Evolutionary conservation across 2,113 vertebrate species (phyloP), one percentile per base, ranked within the genome.

Genomic region (Amblyornis subalaris): DNA sequence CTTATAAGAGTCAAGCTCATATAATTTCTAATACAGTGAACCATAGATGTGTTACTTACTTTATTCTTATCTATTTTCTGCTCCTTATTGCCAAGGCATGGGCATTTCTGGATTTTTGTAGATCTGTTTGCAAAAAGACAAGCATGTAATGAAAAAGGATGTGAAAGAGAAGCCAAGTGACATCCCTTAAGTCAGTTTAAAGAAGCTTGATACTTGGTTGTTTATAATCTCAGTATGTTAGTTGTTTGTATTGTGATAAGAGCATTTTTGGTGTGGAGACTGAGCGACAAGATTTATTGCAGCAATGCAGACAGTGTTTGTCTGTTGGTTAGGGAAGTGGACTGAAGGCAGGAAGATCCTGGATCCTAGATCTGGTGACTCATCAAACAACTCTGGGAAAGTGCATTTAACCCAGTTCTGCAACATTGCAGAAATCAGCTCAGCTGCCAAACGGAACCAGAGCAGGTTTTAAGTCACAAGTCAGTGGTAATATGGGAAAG

Each of bases 201-300:
- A 97, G 97, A 97, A 97, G 88, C 94, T 90, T 54, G 73, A 86
- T 95, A 70, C 95, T 92, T 93, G 79, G 74, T 62, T 98, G 97
- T 97, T 98, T 98, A 96, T 88, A 81, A 69, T 95, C 83, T 90
- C 95, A 90, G 87, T 85, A 66, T 89, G 95, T 93, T 96, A 72
- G 65, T 94, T 97, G 97, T 97, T 97, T 97, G 95, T 85, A 70
- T 55, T 97, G 35, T 85, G 96, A 97, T 97, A 98, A 98, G 96
- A 82, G 75, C 53, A 77, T 97, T 97, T 97, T 97, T 96, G 94
- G 85, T 93, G 54, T 89, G 42, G 77, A 79, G 55, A 61, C 74
- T 70, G 88, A 92, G 81, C 53, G 25, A 64, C 81, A 93, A 79
- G 85, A 61, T 76, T 70, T 83, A 38, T 2, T 82, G 83, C 89